Percentiles rank a stretch among this genome's conserved stretches.
These are phyloP conservation scores for Deilephila elpenor DNA, from an alignment of 2,888 invertebrate genomes.

Conservation along the genomic window DNA sequence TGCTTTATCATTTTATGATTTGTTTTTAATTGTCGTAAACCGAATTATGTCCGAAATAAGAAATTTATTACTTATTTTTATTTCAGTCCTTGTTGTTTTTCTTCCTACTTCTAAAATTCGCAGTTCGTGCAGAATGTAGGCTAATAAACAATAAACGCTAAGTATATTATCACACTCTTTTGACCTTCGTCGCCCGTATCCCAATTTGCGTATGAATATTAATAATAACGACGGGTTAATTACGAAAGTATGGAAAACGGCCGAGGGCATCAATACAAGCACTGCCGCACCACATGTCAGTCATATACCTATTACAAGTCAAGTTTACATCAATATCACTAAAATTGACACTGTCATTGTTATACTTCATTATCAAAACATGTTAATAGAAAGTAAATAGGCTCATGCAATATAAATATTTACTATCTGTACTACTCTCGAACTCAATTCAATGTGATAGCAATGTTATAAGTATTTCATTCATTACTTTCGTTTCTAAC, in stretches of 20 bases:
- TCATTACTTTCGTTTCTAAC: too few relatives aligned
- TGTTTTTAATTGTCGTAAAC: background rate
- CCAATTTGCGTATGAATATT: slow-evolving; percentile 50
- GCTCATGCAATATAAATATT: background rate
- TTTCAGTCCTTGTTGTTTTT: background rate
- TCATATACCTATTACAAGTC: background rate
- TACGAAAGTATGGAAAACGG: slow-evolving; percentile 59
- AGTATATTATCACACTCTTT: background rate
- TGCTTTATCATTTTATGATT: slow-evolving; percentile 1
- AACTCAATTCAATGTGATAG: background rate
- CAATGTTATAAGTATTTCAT: too few relatives aligned
- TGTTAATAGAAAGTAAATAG: too few relatives aligned
- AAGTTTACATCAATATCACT: background rate
- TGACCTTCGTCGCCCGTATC: slow-evolving; percentile 56
- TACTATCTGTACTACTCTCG: background rate
- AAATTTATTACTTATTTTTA: background rate
- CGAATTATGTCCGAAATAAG: too few relatives aligned
- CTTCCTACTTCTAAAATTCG: background rate
- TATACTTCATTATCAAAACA: too few relatives aligned
- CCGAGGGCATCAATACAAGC: slow-evolving; percentile 57
- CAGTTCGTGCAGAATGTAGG: background rate
- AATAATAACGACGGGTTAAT: slow-evolving; percentile 59
- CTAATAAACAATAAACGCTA: too few relatives aligned
- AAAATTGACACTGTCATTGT: too few relatives aligned
- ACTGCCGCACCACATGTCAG: slow-evolving; percentile 31